A percentile compares a stretch with the other conserved stretches of the same genome.
Conservation (phyloP, 92 coral and sea anemone genomes). For the Epizoanthus stellaris region DNA sequence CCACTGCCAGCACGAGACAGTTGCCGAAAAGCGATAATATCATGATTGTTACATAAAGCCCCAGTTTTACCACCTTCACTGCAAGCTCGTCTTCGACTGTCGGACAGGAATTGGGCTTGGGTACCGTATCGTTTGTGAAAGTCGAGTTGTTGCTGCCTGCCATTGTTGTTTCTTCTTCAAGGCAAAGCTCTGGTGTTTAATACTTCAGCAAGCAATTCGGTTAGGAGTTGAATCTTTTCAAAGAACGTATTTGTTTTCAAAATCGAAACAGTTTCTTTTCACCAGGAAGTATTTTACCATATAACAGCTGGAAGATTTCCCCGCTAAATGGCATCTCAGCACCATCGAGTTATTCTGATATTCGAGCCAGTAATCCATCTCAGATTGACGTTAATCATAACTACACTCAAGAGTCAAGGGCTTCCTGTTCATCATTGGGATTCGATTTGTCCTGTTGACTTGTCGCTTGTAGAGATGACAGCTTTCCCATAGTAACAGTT, state of each 20-base stretch:
- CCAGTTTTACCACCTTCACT: slow-evolving; percentile 51
- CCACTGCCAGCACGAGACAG: slow-evolving; percentile 61
- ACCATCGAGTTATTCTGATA: slow-evolving; percentile 1
- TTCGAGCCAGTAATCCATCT: slow-evolving; percentile 3
- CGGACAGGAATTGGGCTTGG: neutral
- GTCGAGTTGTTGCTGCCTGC: slow-evolving; percentile 15
- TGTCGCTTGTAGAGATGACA: neutral
- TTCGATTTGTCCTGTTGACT: slow-evolving; percentile 5
- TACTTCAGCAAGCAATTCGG: too few species aligned
- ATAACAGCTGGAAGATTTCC: slow-evolving; percentile 20
- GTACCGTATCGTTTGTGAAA: neutral
- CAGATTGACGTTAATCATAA: neutral
- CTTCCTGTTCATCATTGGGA: neutral
- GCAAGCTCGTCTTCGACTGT: slow-evolving; percentile 36
- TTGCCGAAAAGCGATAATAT: slow-evolving; percentile 69
- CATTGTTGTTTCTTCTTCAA: neutral
- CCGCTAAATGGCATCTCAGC: neutral
- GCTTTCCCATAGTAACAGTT: neutral
- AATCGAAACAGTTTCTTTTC: too few species aligned
- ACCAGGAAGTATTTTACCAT: neutral
- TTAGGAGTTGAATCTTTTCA: too few species aligned
- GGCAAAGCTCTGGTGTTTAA: neutral
- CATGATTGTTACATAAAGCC: slow-evolving; percentile 63
- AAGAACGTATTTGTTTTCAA: too few species aligned
- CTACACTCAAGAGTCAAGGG: slow-evolving; percentile 21